Evolutionary conservation across 1,140 invertebrate genomes (phyloP).

Genomic region (Atta colombica): DNA sequence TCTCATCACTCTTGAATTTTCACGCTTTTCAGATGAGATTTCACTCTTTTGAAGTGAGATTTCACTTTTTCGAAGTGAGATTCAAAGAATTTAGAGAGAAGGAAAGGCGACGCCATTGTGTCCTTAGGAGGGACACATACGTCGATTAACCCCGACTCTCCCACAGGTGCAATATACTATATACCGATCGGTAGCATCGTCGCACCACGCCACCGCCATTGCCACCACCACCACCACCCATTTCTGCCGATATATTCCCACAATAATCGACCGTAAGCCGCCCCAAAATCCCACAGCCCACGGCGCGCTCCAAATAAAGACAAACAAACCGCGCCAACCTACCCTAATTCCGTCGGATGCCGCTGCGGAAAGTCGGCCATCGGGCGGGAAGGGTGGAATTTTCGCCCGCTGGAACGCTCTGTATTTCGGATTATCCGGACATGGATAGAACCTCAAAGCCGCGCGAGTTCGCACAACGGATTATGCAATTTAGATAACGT

Average conservation of each 20-base stretch:
- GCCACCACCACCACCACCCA: conserved; percentile 28
- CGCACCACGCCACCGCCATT: conserved; percentile 18
- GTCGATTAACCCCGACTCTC: conserved; percentile 66
- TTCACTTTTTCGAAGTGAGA: no score
- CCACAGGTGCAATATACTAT: conserved; percentile 72
- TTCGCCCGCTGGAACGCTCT: conserved; percentile 30
- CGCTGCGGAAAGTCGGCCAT: conserved; percentile 55
- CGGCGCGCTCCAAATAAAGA: conserved; percentile 40
- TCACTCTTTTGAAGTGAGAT: no score
- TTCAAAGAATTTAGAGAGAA: no score
- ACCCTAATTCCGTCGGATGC: conserved; percentile 44
- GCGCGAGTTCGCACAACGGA: background rate
- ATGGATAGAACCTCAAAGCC: conserved; percentile 29
- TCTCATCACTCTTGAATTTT: no score
- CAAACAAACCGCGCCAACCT: conserved; percentile 46
- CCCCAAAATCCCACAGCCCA: conserved; percentile 54
- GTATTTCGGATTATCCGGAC: conserved; percentile 53
- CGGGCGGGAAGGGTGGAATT: conserved; percentile 50
- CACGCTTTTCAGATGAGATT: no score
- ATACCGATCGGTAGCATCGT: conserved; percentile 69
- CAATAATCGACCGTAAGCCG: conserved; percentile 67
- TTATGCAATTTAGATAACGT: conserved; percentile 4
- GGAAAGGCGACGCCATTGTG: conserved; percentile 6
- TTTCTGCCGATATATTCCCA: conserved; percentile 61
- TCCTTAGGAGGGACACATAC: conserved; percentile 47